Evolutionary conservation across 2,113 vertebrate genomes (phyloP).

Genomic region (Phyllopteryx taeniolatus): DNA sequence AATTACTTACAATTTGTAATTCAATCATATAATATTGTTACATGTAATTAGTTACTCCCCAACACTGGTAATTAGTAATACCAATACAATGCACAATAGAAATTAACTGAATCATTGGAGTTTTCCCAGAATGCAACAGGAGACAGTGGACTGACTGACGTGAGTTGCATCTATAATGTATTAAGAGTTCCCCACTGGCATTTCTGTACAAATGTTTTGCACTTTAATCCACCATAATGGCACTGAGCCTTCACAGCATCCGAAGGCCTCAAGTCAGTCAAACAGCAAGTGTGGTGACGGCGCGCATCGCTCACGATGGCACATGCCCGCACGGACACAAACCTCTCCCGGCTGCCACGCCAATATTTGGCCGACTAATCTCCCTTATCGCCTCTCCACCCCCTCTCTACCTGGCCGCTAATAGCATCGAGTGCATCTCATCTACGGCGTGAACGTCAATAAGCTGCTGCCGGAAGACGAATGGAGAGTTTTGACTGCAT

Average conservation of each 20-base stretch:
- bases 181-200: slow-evolving; percentile 2
- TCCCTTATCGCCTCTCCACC: background rate
- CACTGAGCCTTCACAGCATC: background rate
- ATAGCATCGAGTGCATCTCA: slow-evolving; percentile 5
- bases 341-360: background rate
- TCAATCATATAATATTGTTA: too few relatives aligned
- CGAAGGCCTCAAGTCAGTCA: background rate
- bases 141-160: background rate
- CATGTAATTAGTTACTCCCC: too few relatives aligned
- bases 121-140: background rate
- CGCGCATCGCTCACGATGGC: background rate
- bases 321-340: background rate
- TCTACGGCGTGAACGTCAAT: background rate
- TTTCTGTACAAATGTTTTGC: slow-evolving; percentile 5
- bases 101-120: background rate
- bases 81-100: background rate
- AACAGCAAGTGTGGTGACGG: background rate
- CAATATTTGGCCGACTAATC: slow-evolving; percentile 2
- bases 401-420: background rate
- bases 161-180: background rate
- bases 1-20: too few relatives aligned
- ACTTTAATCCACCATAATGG: background rate
- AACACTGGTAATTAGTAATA: background rate
- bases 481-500: background rate
- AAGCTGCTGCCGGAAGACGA: background rate